Evolutionary conservation across 2,888 invertebrate genomes (phyloP), one percentile per base, ranked within the genome.

Genomic region (Melanostoma mellinum): DNA sequence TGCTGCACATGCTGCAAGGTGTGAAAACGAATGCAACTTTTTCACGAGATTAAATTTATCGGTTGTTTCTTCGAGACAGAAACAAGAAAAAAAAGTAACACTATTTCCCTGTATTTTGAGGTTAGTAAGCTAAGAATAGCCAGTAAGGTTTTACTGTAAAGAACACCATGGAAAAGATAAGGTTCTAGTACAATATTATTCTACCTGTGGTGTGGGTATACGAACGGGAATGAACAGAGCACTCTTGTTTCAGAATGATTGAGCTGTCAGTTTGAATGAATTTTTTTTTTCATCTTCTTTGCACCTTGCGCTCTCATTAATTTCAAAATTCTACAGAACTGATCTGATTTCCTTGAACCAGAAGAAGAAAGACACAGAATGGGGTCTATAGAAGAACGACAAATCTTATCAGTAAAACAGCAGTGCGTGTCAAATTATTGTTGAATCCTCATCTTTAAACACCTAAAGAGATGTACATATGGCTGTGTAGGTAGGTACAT

Each of bases 1-100:
- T 60, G 50, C 50, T 53, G 71, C 74, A 84, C 74, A 75, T 84
- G 78, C 20, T 78, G 82, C 74, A 84, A 79, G 71, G 84, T 84
- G 78, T 79, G 69, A 78, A 65, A 69, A 65, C 38, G 30, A 61
- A 56, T 74, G 52, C 38, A 56, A 42, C 6, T 52, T 46, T 80
- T 63, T 84, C 82, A 84, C 74, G 58, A 78, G 82, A 84, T 69
- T 55, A 44, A 20, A 77, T 65, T 77, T 50, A 48, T 60, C n/a
- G n/a, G 38, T 61, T 42, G 32, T 61, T 8, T 38, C 20, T 20
- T 20, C 20, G 20, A 20, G 20, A 20, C 20, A 42, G 58, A 36
- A 55, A 30, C 20, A 9, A 36, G 35, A 61, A 46, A 48, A 10
- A 46, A 6, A 30, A 10, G 10, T 35, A n/a, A 36, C 36, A 35